phyloP scores from a whole-genome alignment of 2,797 vertebrate species.

The Vultur gryphus region DNA sequence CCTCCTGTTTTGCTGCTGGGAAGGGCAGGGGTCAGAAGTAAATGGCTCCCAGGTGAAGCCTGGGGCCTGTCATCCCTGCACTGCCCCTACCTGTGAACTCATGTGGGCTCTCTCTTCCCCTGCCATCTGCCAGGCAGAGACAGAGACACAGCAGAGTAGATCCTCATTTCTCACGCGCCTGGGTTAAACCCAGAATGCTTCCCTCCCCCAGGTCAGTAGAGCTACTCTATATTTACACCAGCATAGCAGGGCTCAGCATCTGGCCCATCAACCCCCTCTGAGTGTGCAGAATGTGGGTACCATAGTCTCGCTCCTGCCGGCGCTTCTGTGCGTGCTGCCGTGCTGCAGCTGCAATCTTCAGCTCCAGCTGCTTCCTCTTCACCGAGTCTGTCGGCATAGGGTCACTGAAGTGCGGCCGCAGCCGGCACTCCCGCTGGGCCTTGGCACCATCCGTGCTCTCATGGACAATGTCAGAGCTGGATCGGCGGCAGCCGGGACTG shows the following conservation, averaged over 20 bases:
- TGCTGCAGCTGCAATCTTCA: conserved; percentile 87
- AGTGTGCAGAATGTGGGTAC: not conserved
- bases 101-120: not conserved
- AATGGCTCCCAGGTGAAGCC: not conserved
- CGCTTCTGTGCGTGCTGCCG: conserved; percentile 83
- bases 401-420: conserved; percentile 88
- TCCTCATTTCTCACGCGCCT: not conserved
- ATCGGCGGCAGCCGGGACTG: conserved; percentile 81
- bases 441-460: conserved; percentile 82
- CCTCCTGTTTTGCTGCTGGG: not conserved
- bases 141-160: not conserved
- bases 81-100: not conserved
- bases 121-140: not conserved
- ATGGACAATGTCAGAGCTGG: conserved; percentile 86
- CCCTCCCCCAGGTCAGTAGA: not conserved
- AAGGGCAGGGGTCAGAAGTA: not conserved
- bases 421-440: conserved; percentile 85
- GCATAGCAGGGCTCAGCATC: not conserved
- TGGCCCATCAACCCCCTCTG: not conserved
- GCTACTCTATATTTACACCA: not conserved
- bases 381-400: conserved; percentile 87
- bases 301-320: conserved; percentile 69
- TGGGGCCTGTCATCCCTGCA: not conserved
- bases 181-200: not conserved
- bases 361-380: conserved; percentile 90